Evolutionary conservation across 2,113 vertebrate genomes (phyloP), one percentile per base, ranked within the genome.

Genomic region (Pterocles gutturalis): DNA sequence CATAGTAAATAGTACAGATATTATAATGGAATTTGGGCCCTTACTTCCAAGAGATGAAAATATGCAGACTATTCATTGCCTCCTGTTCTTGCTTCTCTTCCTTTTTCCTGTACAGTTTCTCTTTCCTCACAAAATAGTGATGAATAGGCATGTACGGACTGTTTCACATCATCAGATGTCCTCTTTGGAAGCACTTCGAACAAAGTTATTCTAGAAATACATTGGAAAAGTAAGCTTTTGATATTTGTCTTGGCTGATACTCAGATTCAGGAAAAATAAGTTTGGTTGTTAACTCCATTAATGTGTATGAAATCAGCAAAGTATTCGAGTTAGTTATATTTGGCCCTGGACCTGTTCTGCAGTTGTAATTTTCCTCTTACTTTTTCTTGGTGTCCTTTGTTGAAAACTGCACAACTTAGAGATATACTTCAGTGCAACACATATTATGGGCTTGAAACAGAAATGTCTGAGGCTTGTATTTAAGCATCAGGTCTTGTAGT

Each of bases 371-470:
- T 80, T 88, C 45, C 60, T 92, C 55, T 67, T 89, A 48, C 29
- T 77, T 96, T 90, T 84, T 57, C 54, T 87, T 85, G 34, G 53
- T 92, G 49, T 78, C 78, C 71, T 96, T 93, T 85, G 90, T 54
- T 76, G 64, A 93, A 93, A 87, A 55, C 14, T 76, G 28, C 36
- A 41, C 79, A 69, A 48, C 66, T 85, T 90, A 93, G 84, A 86
- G 69, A 48, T 60, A 65, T 14, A 67, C 60, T 81, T 89, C 57
- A 69, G 21, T 65, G 48, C 61, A 83, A 25, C 38, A 57, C 21
- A 81, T 87, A 86, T 90, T 75, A 49, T 29, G 45, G 65, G 60
- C 69, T 94, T 87, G 72, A 72, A 93, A 75, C 26, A 88, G 43
- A 73, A 69, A 88, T 55, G 17, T 66, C 29, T 67, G 28, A 67